Evolutionary conservation across 2,797 vertebrate genomes (phyloP), one percentile per base, ranked within the genome.

Genomic region (Sebastolobus altivelis): DNA sequence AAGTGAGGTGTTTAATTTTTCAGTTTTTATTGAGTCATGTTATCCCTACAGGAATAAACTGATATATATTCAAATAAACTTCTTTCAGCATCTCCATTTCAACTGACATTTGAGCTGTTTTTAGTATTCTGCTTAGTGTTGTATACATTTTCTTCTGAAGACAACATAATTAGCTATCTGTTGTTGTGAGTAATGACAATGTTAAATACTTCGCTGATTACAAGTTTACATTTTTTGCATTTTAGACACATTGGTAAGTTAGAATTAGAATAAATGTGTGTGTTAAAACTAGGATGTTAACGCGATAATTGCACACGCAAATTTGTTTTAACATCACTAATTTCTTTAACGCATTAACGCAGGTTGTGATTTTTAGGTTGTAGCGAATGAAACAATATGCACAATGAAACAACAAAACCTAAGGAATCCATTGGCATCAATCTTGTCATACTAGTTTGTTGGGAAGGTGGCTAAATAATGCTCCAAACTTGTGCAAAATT

Each of bases 1-100:
- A 52, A 76, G 33, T 58, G 52, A 78, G 31, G 14, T 71, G 56
- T 62, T 79, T 58, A 5, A 25, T 12, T 25, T 77, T 71, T 62
- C 2, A 6, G 7, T 72, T 52, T 66, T 31, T 58, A 72, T 71
- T 72, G 12, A 68, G 46, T 49, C 22, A 65, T 54, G 62, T 60
- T 43, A 43, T 52, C 54, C 46, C 55, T 49, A 4, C n/a, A 31
- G 8, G 16, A 43, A 27, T 43, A 38, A 72, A 56, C 58, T 49
- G 3, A 60, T 69, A 29, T 52, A 14, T 54, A 29, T 61, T 80
- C 6, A 43, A 18, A 43, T 43, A 43, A 43, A 43, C 6, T 1
- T 16, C 14, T 43, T 43, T 43, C 12, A 43, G 1, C 43, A 46
- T 29, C 25, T 29, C 6, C 13, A 27, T 37, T 79, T 59, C 14